These are phyloP conservation scores for Zootoca vivipara DNA, from an alignment of 2,113 vertebrate genomes.

Conservation along the genomic window DNA sequence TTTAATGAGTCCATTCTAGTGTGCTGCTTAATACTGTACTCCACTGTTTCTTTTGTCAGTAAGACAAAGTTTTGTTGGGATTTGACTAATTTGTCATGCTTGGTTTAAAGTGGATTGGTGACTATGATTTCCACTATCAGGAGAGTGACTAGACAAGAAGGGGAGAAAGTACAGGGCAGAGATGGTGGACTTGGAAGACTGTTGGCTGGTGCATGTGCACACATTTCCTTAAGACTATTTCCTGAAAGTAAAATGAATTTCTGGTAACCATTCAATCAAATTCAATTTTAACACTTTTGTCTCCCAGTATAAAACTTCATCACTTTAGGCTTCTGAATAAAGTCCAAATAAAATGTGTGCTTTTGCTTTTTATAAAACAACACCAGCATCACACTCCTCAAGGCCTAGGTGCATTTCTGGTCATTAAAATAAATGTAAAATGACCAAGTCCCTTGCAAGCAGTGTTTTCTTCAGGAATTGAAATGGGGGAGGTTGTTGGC, in stretches of 20 bases:
- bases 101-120: too few relatives aligned
- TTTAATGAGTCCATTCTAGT: too few relatives aligned
- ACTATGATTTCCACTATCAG: too few relatives aligned
- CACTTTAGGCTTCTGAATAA: not conserved
- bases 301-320: conserved; percentile 6
- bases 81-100: too few relatives aligned
- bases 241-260: conserved; percentile 52
- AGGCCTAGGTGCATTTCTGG: too few relatives aligned
- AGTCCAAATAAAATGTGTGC: not conserved
- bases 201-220: not conserved
- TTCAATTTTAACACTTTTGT: conserved; percentile 50
- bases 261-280: conserved; percentile 46
- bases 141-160: not conserved
- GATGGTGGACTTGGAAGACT: not conserved
- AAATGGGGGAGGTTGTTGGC: not conserved
- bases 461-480: not conserved
- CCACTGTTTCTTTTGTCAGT: too few relatives aligned
- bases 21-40: too few relatives aligned
- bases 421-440: too few relatives aligned
- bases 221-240: conserved; percentile 45
- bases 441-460: not conserved
- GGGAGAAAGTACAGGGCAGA: not conserved
- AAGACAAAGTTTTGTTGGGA: too few relatives aligned
- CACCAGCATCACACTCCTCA: too few relatives aligned
- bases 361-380: too few relatives aligned